phyloP scores from a whole-genome alignment of 2,888 invertebrate species.

The Acanthopleura granulata region DNA sequence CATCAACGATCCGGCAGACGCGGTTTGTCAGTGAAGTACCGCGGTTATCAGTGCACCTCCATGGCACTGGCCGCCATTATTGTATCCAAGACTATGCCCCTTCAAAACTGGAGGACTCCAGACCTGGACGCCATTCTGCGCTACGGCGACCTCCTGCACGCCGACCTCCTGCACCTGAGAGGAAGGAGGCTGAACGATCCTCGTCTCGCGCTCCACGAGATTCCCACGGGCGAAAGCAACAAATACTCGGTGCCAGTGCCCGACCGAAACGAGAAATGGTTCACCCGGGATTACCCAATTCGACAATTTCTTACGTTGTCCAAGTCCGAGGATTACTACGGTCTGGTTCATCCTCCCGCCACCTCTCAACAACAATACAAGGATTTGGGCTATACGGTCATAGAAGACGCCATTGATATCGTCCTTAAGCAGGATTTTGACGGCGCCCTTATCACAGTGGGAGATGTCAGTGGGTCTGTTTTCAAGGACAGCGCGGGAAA shows the following conservation, averaged over 20 bases:
- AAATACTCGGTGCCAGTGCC: not conserved
- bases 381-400: not conserved
- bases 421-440: not conserved
- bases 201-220: not conserved
- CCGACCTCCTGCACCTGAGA: not conserved
- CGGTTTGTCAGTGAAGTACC: not conserved
- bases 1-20: not conserved
- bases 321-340: slow-evolving; percentile 14
- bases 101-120: not conserved
- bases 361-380: not conserved
- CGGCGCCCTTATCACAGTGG: slow-evolving; percentile 7
- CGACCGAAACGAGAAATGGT: not conserved
- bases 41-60: slow-evolving; percentile 16
- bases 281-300: not conserved
- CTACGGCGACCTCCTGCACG: slow-evolving; percentile 9
- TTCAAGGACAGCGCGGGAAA: not conserved
- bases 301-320: not conserved
- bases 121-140: slow-evolving; percentile 8
- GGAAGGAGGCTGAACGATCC: not conserved
- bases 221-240: not conserved
- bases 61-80: slow-evolving; percentile 19
- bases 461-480: slow-evolving; percentile 1
- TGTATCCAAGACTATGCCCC: not conserved
- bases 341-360: not conserved
- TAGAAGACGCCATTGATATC: slow-evolving; percentile 6